These are phyloP conservation scores for Lucinisca nassula DNA, from an alignment of 2,888 invertebrate species.

Conservation along the genomic window DNA sequence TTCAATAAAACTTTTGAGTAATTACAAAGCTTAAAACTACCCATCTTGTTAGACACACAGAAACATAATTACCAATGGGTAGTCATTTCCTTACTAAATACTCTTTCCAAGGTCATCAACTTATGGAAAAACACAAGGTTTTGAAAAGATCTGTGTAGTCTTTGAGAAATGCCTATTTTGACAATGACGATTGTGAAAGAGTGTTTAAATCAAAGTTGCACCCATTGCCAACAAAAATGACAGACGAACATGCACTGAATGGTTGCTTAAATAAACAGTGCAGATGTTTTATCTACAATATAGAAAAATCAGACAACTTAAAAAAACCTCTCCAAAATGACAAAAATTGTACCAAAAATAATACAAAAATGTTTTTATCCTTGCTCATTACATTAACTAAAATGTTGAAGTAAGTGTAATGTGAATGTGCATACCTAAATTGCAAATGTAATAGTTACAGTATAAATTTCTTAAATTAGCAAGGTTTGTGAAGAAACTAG, in stretches of 20 bases:
- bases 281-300: no score
- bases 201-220: not conserved
- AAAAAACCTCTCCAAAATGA: no score
- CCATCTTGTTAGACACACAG: not conserved
- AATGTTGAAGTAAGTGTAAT: no score
- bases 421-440: no score
- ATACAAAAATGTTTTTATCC: no score
- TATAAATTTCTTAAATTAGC: no score
- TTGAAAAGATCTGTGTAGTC: not conserved
- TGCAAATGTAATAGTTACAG: no score
- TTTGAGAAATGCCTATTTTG: not conserved
- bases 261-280: not conserved
- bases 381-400: no score
- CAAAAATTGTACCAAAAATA: no score
- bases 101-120: not conserved
- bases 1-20: not conserved
- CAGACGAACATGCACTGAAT: not conserved
- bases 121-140: not conserved
- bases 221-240: not conserved
- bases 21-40: not conserved
- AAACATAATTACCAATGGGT: not conserved
- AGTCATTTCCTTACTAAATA: not conserved
- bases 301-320: not conserved
- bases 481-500: no score
- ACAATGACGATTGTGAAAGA: not conserved